Base-by-base conservation (phyloP, 2,888 invertebrate genomes). In the Tribolium freemani region DNA sequence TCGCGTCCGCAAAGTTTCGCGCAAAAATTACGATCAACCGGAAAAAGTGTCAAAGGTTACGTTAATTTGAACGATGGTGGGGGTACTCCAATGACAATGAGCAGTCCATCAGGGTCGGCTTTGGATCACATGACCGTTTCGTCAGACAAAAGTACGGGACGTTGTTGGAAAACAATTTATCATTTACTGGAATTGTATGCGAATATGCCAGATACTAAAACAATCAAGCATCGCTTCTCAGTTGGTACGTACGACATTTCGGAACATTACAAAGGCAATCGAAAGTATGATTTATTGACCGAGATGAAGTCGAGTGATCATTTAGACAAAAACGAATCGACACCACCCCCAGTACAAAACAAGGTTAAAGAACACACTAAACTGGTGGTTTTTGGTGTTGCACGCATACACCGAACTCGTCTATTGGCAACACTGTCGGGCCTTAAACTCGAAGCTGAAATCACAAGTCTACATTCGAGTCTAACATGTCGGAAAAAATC, bases 141-240 rank as follows among this genome's bases (percentile, higher is more conserved):
- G 1, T 87, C 88, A 0, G 90, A 90, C 69, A 89, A 89, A 75
- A 87, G 87, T 60, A 82, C 83, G 1, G 86, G 86, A 8, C 91
- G 94, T 79, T 98, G 98, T 84, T 98, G 98, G 98, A 93, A 95
- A 83, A 98, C 96, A 0, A 93, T 98, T 77, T 97, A 96, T 85
- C 93, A 96, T 85, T 89, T 98, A 73, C 88, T 98, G 67, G 96
- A 98, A 83, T 87, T 98, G 61, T 98, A 98, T 84, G 96, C 97
- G 4, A 96, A 95, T 57, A 95, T 96, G 92, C 97, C 98, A 0
- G 97, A 97, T 83, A 95, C 96, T 0, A 97, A 97, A 87, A 97
- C 96, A 0, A 94, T 97, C 51, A 92, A 93, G 30, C 94, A 94
- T 85, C 89, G 93, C 79, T 92, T 93, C 83, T 94, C 93, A 0